Conservation (phyloP, 1,140 invertebrate species). For the Drosophila ficusphila region DNA sequence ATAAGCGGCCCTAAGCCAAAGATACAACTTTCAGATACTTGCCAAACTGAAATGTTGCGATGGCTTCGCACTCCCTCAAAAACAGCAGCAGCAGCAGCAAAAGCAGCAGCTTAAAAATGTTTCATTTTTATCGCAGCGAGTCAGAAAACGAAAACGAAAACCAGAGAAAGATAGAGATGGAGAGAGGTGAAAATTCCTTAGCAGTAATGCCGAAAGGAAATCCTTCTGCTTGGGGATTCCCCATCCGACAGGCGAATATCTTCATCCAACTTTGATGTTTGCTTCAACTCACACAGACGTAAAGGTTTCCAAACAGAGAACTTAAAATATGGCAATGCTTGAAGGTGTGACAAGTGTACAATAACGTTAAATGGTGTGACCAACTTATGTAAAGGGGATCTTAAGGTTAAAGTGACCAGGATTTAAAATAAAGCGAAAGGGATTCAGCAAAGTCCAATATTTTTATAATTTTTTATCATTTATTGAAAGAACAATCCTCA, state of each 20-base stretch:
- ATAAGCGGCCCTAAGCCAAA: slow-evolving; percentile 67
- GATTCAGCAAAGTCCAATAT: too few relatives aligned
- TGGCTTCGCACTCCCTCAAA: slow-evolving; percentile 36
- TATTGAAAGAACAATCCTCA: too few relatives aligned
- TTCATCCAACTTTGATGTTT: slow-evolving; percentile 34
- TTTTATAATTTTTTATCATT: too few relatives aligned
- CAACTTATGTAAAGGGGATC: too few relatives aligned
- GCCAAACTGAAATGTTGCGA: slow-evolving; percentile 38
- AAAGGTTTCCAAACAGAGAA: background rate
- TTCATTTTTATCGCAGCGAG: slow-evolving; percentile 40
- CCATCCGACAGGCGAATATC: slow-evolving; percentile 4
- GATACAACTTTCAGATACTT: slow-evolving; percentile 54
- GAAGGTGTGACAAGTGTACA: background rate
- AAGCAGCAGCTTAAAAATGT: slow-evolving; percentile 44
- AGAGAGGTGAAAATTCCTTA: slow-evolving; percentile 16
- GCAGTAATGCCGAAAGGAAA: slow-evolving; percentile 20
- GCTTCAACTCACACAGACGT: slow-evolving; percentile 1
- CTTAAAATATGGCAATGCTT: slow-evolving; percentile 7
- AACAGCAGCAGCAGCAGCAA: slow-evolving; percentile 17
- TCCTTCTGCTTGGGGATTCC: slow-evolving; percentile 9
- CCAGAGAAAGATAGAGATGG: background rate
- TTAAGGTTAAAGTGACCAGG: background rate
- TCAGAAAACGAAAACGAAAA: slow-evolving; percentile 2
- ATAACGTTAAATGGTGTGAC: too few relatives aligned
- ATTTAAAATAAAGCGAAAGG: background rate